Conservation (phyloP, 2,113 vertebrate species). For the Jacana jacana region DNA sequence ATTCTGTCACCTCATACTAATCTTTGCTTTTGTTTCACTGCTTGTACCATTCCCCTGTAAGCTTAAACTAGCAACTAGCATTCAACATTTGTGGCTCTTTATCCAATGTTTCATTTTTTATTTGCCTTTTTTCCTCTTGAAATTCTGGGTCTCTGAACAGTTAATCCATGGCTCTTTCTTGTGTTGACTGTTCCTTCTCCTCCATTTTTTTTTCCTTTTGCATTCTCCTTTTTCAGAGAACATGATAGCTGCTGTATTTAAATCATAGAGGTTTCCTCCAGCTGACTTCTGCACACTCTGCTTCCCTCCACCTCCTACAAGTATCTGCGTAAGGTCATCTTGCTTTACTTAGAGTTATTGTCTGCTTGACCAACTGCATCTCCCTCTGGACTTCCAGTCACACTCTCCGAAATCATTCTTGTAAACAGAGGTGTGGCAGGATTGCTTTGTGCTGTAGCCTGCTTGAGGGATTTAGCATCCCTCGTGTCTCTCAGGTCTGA, state of each 20-base stretch:
- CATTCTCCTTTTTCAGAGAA: not conserved
- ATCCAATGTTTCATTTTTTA: fast-evolving
- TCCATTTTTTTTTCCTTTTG: not conserved
- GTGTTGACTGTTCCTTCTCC: not conserved
- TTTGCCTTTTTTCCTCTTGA: not conserved
- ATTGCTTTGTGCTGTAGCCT: not conserved
- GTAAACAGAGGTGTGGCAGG: fast-evolving
- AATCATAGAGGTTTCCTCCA: not conserved
- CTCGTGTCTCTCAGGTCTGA: not conserved
- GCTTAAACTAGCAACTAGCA: not conserved
- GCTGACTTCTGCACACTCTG: not conserved
- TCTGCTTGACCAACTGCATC: not conserved
- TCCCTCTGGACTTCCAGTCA: not conserved
- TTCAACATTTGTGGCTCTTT: not conserved
- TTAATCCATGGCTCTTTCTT: not conserved
- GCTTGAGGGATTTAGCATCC: not conserved
- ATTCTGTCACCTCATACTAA: not conserved
- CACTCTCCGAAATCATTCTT: not conserved
- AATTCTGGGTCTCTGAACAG: not conserved
- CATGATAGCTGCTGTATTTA: not conserved
- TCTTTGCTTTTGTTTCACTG: not conserved
- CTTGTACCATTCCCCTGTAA: not conserved
- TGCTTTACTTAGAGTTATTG: not conserved
- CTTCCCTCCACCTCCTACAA: not conserved
- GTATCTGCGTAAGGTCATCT: not conserved